Percentiles rank a stretch among this genome's conserved stretches.
Evolutionary conservation across 2,113 vertebrate genomes (phyloP).

Genomic region (Otocyon megalotis): DNA sequence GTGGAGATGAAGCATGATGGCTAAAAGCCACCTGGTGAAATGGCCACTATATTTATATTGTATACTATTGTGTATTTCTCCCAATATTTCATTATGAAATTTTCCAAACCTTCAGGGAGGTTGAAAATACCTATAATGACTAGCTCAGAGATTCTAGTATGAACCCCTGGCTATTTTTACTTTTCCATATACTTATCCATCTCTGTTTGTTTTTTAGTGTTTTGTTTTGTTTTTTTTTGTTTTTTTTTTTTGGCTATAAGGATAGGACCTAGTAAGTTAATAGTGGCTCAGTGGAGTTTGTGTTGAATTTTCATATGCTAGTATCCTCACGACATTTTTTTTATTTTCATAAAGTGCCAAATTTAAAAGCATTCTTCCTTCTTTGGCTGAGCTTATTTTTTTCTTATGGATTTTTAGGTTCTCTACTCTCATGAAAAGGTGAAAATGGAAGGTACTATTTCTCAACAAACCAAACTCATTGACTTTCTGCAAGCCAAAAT

Average conservation of each 20-base stretch:
- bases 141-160: neutral
- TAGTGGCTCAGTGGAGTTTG: neutral
- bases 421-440: slow-evolving; percentile 99
- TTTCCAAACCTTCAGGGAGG: slow-evolving; percentile 1
- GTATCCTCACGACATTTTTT: neutral
- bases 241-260: neutral
- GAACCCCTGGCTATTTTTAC: neutral
- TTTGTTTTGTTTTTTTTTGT: neutral
- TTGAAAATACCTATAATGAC: neutral
- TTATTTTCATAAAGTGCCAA: neutral
- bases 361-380: neutral
- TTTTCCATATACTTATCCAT: neutral
- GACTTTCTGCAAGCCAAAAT: slow-evolving; percentile 99
- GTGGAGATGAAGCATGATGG: neutral
- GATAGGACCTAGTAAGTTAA: neutral
- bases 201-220: neutral
- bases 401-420: slow-evolving; percentile 87
- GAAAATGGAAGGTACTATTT: slow-evolving; percentile 99
- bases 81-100: neutral
- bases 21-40: neutral
- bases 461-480: slow-evolving; percentile 99
- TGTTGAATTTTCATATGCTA: neutral
- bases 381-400: slow-evolving; percentile 39
- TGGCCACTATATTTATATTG: neutral
- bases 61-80: neutral